Conservation (phyloP, 2,113 vertebrate species). For the Chamaetylas fuelleborni region DNA sequence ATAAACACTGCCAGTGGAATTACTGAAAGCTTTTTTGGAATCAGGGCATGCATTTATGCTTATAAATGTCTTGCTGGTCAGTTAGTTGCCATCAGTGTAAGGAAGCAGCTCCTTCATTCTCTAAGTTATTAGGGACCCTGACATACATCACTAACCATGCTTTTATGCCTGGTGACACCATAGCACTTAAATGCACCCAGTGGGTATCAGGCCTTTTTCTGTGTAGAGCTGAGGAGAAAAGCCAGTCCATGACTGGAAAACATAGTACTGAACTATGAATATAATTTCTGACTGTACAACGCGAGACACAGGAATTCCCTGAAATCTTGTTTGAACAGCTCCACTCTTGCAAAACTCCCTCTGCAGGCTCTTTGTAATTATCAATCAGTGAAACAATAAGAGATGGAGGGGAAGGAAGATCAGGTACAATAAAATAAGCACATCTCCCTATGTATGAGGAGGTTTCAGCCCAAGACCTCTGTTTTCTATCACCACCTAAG, state of each 20-base stretch:
- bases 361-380: background rate
- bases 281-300: background rate
- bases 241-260: background rate
- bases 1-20: background rate
- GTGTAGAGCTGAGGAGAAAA: background rate
- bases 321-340: background rate
- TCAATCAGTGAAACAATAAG: background rate
- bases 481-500: background rate
- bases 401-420: background rate
- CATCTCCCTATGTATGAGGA: background rate
- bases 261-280: background rate
- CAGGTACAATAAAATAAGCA: background rate
- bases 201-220: background rate
- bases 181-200: background rate
- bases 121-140: background rate
- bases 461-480: background rate
- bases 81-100: background rate
- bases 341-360: background rate
- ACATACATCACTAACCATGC: accelerated
- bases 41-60: background rate
- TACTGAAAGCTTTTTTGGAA: background rate
- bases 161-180: background rate
- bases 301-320: background rate
- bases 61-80: background rate
- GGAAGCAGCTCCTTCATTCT: background rate